Evolutionary conservation across 2,888 invertebrate genomes (phyloP).

Genomic region (Orthosia cruda): DNA sequence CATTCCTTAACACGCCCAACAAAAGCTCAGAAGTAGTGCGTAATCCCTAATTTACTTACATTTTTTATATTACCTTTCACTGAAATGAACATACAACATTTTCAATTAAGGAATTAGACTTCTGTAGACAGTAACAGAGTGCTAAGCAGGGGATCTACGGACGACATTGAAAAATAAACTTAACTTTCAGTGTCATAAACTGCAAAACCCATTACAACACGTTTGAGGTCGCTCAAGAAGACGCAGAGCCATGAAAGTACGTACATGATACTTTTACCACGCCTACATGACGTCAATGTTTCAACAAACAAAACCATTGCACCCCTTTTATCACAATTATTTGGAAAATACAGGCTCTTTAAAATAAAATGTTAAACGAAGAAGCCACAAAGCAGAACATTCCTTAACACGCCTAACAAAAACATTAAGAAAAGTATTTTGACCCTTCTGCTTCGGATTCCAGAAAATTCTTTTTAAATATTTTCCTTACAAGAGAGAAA

Average conservation of each 20-base stretch:
- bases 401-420: constrained; percentile 50
- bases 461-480: constrained; percentile 50
- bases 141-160: background rate
- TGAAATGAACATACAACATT: no score
- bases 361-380: constrained; percentile 10
- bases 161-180: background rate
- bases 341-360: background rate
- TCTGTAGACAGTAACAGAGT: background rate
- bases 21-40: constrained; percentile 19
- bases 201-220: background rate
- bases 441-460: constrained; percentile 53
- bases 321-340: background rate
- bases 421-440: constrained; percentile 55
- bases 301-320: background rate
- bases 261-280: no score
- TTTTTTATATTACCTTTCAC: no score
- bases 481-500: constrained; percentile 33
- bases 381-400: constrained; percentile 54
- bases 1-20: constrained; percentile 51
- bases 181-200: background rate
- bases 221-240: background rate
- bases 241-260: no score
- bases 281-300: background rate
- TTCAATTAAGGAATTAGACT: no score
- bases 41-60: no score